Percentiles rank a stretch among this genome's conserved stretches.
Conservation (phyloP, 2,113 vertebrate species). For the Mastomys natalensis region DNA sequence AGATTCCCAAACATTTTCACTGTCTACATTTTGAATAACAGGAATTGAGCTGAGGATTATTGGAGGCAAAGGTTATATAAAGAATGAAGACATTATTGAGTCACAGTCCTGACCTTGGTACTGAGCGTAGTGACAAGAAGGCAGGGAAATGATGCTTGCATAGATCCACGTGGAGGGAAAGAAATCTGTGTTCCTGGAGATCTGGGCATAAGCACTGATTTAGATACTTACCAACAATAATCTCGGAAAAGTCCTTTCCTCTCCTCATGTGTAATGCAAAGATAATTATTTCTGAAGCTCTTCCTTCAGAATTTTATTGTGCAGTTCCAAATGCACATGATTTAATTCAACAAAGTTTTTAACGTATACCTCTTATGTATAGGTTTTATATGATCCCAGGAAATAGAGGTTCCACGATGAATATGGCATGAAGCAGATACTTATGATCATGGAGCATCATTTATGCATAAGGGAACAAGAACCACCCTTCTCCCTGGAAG, state of each 20-base stretch:
- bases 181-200: neutral
- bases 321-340: constrained; percentile 34
- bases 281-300: constrained; percentile 56
- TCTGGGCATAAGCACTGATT: neutral
- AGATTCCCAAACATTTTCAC: neutral
- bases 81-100: constrained; percentile 62
- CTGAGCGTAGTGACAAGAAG: constrained; percentile 27
- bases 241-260: constrained; percentile 7
- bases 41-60: constrained; percentile 34
- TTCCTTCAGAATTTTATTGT: constrained; percentile 1
- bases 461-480: neutral
- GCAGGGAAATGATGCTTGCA: neutral
- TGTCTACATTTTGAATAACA: constrained; percentile 50
- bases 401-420: neutral
- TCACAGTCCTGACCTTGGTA: constrained; percentile 21
- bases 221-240: neutral
- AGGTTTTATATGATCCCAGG: neutral
- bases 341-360: neutral
- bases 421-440: neutral
- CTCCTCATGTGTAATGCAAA: constrained; percentile 20
- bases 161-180: neutral
- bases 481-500: neutral
- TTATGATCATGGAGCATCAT: neutral
- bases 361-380: neutral
- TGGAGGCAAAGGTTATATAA: constrained; percentile 55